These are phyloP conservation scores for Myotis brandtii DNA, from an alignment of 2,113 vertebrate genomes.

Conservation along the genomic window DNA sequence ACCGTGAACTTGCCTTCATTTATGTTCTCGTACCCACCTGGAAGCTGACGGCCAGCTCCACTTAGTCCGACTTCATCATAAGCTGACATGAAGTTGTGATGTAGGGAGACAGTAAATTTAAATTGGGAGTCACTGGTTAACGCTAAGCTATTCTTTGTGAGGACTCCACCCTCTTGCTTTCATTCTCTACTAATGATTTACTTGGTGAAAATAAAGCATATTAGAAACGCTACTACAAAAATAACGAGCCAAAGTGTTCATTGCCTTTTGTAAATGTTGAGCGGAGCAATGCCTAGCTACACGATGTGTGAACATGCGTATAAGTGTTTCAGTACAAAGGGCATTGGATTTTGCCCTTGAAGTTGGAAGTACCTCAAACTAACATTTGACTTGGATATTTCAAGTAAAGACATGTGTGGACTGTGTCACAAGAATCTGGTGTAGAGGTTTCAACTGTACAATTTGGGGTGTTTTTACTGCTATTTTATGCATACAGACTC, in stretches of 20 bases:
- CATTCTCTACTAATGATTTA: conserved; percentile 60
- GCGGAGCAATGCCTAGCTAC: conserved; percentile 54
- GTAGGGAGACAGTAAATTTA: conserved; percentile 84
- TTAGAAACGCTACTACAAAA: conserved; percentile 42
- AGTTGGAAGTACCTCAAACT: conserved; percentile 49
- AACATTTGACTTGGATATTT: conserved; percentile 56
- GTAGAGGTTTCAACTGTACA: conserved; percentile 73
- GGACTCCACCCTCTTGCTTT: conserved; percentile 58
- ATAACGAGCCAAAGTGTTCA: not conserved
- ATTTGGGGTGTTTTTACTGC: conserved; percentile 65
- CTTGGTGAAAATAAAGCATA: conserved; percentile 47
- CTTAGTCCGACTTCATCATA: conserved; percentile 65
- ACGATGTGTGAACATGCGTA: conserved; percentile 57
- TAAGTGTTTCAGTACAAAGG: conserved; percentile 24
- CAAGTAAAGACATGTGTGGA: conserved; percentile 58
- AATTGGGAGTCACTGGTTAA: conserved; percentile 69
- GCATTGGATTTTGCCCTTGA: conserved; percentile 65
- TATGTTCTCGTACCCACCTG: conserved; percentile 76
- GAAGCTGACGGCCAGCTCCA: conserved; percentile 73
- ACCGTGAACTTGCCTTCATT: conserved; percentile 78
- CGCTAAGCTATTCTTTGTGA: conserved; percentile 67
- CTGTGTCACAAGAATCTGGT: conserved; percentile 56
- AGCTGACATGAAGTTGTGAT: conserved; percentile 67
- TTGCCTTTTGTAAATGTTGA: conserved; percentile 44
- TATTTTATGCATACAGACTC: conserved; percentile 82